Evolutionary conservation across 2,797 vertebrate genomes (phyloP), one percentile per base, ranked within the genome.

Genomic region (Tenualosa thibaudeaui): DNA sequence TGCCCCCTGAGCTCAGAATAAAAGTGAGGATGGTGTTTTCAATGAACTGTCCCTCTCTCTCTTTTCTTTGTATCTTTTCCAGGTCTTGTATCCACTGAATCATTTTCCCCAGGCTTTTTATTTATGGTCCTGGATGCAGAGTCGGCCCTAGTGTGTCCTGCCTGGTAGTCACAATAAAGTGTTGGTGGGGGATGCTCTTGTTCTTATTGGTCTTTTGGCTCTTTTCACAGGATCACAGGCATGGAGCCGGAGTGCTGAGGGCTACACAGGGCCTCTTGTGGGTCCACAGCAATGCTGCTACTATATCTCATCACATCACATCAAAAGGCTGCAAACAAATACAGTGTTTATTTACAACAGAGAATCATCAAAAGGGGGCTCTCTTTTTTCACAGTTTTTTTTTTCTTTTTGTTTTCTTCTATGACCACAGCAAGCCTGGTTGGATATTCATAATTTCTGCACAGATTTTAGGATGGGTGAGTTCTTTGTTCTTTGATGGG

Each of bases 1-100:
- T 46, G 8, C 68, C 86, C 82, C 82, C 84, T 82, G 62, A 87
- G 86, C 84, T 82, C 51, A n/a, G 75, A 87, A 84, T 84, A 78
- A 84, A 87, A 87, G 82, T 49, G 82, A 83, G 31, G 81, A 40
- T 54, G 53, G 58, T 60, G 56, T 56, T 85, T 81, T 40, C 81
- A 86, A 87, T 84, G 62, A 43, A 51, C 31, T 46, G 62, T 40
- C 43, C 26, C 82, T 22, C 78, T 40, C 40, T 56, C 24, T 24
- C 83, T 60, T 43, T 7, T 81, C 68, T 40, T 15, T 75, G 31
- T 40, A 22, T 46, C 40, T 78, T 78, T 78, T 78, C 71, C 19
- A 78, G 40, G 40, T 78, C 71, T 40, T 15, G 37, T 78, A 78
- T 46, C 71, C 71, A 46, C 71, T 78, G 71, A 78, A 78, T 78